Evolutionary conservation across 2,113 vertebrate genomes (phyloP).

Genomic region (Paramormyrops kingsleyae): DNA sequence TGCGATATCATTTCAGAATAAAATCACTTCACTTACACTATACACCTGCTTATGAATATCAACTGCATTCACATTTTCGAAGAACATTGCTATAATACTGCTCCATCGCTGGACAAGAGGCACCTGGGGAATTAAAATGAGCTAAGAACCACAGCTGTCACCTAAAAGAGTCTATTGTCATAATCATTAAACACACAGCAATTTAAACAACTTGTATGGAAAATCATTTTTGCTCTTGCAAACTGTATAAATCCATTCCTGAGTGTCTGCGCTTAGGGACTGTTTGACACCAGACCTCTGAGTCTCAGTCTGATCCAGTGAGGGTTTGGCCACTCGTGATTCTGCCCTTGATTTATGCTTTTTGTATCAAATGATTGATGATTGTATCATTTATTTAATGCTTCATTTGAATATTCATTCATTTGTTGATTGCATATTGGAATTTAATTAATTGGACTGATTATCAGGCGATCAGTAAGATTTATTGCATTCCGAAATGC

Average conservation of each 20-base stretch:
- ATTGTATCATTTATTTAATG: background rate
- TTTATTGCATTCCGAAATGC: background rate
- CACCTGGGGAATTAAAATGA: background rate
- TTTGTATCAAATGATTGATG: background rate
- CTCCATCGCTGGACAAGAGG: background rate
- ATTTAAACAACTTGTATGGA: background rate
- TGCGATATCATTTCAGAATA: background rate
- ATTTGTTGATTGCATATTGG: background rate
- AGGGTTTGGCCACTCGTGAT: background rate
- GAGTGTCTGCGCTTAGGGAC: background rate
- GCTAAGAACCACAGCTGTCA: background rate
- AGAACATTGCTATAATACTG: background rate
- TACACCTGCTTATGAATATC: slow-evolving; percentile 2
- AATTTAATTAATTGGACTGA: slow-evolving; percentile 10
- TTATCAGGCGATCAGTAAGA: background rate
- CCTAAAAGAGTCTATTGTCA: background rate
- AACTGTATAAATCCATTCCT: background rate
- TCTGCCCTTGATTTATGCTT: background rate
- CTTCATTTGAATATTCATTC: slow-evolving; percentile 10
- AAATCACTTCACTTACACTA: slow-evolving; percentile 3
- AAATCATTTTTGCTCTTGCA: background rate
- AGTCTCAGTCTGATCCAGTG: background rate
- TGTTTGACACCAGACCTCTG: background rate
- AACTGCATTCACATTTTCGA: background rate
- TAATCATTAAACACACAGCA: background rate